Evolutionary conservation across 2,888 invertebrate genomes (phyloP).

Genomic region (Monopis laevigella): DNA sequence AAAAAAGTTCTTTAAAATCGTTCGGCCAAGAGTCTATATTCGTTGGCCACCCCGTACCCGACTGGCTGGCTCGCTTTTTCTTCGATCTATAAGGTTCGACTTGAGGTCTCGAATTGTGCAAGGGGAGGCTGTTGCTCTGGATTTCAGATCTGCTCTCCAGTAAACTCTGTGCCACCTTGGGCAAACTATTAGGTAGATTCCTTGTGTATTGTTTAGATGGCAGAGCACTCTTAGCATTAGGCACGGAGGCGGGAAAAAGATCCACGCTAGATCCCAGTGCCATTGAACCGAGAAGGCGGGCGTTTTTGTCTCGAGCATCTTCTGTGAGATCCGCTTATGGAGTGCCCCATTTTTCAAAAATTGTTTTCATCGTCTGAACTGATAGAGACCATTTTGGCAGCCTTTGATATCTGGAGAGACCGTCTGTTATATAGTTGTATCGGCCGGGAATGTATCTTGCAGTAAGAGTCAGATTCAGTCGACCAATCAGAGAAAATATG

Average conservation of each 20-base stretch:
- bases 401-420: no score
- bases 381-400: no score
- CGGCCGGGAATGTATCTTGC: no score
- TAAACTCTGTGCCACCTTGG: constrained; percentile 21
- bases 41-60: constrained; percentile 1
- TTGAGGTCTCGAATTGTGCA: neutral
- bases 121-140: neutral
- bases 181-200: neutral
- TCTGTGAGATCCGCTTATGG: constrained; percentile 5
- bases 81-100: no score
- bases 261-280: constrained; percentile 19
- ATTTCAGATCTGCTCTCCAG: constrained; percentile 15
- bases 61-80: neutral
- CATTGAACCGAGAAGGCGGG: constrained; percentile 20
- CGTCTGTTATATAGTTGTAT: no score
- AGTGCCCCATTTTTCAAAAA: constrained; percentile 1
- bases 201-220: constrained; percentile 1
- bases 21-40: neutral
- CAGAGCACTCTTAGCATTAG: constrained; percentile 18
- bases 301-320: constrained; percentile 11
- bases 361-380: no score
- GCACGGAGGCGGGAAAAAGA: constrained; percentile 22
- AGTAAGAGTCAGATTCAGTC: no score
- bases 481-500: no score
- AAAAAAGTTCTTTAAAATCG: neutral